phyloP scores from a whole-genome alignment of 2,888 invertebrate genomes.

The Nezara viridula region DNA sequence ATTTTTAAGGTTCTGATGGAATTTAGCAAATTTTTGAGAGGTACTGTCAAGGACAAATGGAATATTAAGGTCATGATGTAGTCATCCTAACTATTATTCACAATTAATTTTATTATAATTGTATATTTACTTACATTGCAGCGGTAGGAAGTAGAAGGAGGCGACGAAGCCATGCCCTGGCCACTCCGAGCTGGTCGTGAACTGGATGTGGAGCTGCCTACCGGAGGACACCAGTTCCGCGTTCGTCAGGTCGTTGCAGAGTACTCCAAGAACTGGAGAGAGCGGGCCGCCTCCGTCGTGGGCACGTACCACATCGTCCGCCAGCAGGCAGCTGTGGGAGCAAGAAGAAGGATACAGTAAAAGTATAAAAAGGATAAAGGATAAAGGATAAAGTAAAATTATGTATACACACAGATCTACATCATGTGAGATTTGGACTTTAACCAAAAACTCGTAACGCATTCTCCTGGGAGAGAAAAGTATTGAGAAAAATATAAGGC shows the following conservation, averaged over 20 bases:
- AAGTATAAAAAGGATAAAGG: not conserved
- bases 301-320: slow-evolving; percentile 87
- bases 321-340: slow-evolving; percentile 81
- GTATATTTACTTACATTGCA: slow-evolving; percentile 55
- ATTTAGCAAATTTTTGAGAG: too few species aligned
- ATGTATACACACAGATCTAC: too few species aligned
- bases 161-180: slow-evolving; percentile 86
- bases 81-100: too few species aligned
- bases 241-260: slow-evolving; percentile 85
- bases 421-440: too few species aligned
- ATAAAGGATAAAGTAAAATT: not conserved
- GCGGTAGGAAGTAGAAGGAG: slow-evolving; percentile 76
- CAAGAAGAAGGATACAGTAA: slow-evolving; percentile 62
- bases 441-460: too few species aligned
- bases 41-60: too few species aligned
- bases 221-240: slow-evolving; percentile 88
- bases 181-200: slow-evolving; percentile 85
- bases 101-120: too few species aligned
- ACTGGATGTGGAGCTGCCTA: slow-evolving; percentile 84
- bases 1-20: too few species aligned
- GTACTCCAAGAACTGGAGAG: slow-evolving; percentile 83
- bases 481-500: too few species aligned
- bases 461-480: too few species aligned
- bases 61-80: too few species aligned
- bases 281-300: slow-evolving; percentile 84